Evolutionary conservation across 2,888 invertebrate genomes (phyloP).

Genomic region (Drosophila basisetae): DNA sequence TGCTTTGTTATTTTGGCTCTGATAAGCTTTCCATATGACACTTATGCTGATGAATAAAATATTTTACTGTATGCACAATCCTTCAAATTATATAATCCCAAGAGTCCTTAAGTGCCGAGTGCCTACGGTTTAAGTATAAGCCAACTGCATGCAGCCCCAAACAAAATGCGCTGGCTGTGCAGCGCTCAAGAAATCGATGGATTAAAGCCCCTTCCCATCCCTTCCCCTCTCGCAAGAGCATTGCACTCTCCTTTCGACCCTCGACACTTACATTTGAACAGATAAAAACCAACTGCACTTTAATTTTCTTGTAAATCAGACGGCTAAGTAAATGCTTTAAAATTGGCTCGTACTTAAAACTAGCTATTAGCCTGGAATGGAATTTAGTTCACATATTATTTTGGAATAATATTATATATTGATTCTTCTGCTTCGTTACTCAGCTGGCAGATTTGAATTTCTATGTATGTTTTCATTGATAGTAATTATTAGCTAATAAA

Average conservation of each 20-base stretch:
- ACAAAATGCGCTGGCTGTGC: conserved; percentile 40
- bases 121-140: conserved; percentile 21
- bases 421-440: neutral
- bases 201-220: conserved; percentile 29
- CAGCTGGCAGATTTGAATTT: neutral
- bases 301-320: neutral
- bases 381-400: neutral
- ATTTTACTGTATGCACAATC: conserved; percentile 11
- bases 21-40: conserved; percentile 19
- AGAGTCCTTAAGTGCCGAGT: conserved; percentile 46
- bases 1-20: neutral
- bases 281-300: conserved; percentile 6
- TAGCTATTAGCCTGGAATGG: neutral
- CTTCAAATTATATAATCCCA: conserved; percentile 59
- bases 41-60: conserved; percentile 2
- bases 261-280: neutral
- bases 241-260: conserved; percentile 18
- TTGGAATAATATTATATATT: neutral
- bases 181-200: conserved; percentile 55
- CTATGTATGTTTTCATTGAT: neutral
- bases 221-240: conserved; percentile 5
- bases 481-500: neutral
- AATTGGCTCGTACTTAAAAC: neutral
- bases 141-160: conserved; percentile 22
- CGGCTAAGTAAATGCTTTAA: conserved; percentile 6